A percentile compares a stretch with the other conserved stretches of the same genome.
Conservation (phyloP, 2,797 vertebrate genomes). For the Helicolenus hilgendorfi region DNA sequence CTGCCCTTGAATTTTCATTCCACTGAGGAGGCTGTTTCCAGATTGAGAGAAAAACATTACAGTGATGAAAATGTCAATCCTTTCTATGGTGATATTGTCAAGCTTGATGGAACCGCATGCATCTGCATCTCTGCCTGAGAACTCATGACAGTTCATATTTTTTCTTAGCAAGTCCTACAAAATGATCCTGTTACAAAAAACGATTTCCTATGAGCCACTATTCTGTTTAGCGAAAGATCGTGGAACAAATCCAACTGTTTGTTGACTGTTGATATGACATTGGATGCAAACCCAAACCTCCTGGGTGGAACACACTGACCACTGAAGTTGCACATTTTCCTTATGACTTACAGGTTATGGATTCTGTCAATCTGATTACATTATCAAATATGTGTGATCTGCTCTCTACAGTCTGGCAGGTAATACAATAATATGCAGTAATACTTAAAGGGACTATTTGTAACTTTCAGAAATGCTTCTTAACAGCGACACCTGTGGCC, state of each 20-base stretch:
- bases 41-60: slow-evolving; percentile 8
- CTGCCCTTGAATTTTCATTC: slow-evolving; percentile 19
- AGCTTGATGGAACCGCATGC: background rate
- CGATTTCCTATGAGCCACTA: no score
- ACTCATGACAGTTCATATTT: background rate
- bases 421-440: background rate
- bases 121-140: background rate
- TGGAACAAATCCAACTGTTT: no score
- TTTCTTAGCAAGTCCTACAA: no score
- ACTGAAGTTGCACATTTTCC: background rate
- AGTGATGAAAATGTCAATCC: background rate
- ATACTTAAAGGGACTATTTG: no score
- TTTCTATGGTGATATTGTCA: background rate
- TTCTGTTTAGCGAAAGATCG: no score
- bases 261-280: no score
- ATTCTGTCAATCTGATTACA: background rate
- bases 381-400: background rate
- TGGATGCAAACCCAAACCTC: no score
- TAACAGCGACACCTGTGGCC: no score
- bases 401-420: background rate
- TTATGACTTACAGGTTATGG: background rate
- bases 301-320: no score
- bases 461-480: no score
- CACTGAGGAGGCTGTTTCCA: slow-evolving; percentile 2
- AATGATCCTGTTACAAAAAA: no score